Evolutionary conservation across 2,113 vertebrate genomes (phyloP), one percentile per base, ranked within the genome.

Genomic region (Strigops habroptila): DNA sequence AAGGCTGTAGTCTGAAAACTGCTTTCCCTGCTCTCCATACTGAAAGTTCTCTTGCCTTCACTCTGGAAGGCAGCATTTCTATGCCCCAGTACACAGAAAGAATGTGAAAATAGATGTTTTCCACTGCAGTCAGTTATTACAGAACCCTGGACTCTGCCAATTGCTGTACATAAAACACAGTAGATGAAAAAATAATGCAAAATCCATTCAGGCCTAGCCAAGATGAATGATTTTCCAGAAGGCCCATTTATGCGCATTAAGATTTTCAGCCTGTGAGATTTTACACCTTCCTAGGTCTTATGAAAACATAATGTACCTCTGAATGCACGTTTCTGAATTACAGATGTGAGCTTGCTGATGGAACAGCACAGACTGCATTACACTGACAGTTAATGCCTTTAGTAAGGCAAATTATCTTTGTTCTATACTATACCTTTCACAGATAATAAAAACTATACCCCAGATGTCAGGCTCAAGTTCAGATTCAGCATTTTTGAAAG

Each of bases 151-250:
- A 55, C n/a, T 77, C 68, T 0, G 0, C 37, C 37, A 77, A 19
- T 6, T 86, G 33, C 82, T 91, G 18, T 60, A 53, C 24, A 49
- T 82, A 65, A 92, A 65, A 43, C 30, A 39, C 27, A 53, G 14
- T 3, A 82, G 39, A 82, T 60, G 55, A 77, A 91, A 95, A 89
- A 91, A 85, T 49, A 91, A 83, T 59, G 60, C 62, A 82, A 94
- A 94, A 91, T 76, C 49, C 63, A 83, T 74, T 88, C 59, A 77
- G 53, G 28, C 8, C 59, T 39, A 78, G 35, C 9, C 60, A 60
- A 43, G 75, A 88, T 75, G 18, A 96, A 60, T 74, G 33, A 43
- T 71, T 94, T 91, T 68, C 76, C 95, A 88, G 52, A 85, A 88
- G 49, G 41, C 31, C 14, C 35, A 41, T 76, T 90, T 88, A 70